Evolutionary conservation across 2,113 vertebrate genomes (phyloP).

Genomic region (Bettongia penicillata): DNA sequence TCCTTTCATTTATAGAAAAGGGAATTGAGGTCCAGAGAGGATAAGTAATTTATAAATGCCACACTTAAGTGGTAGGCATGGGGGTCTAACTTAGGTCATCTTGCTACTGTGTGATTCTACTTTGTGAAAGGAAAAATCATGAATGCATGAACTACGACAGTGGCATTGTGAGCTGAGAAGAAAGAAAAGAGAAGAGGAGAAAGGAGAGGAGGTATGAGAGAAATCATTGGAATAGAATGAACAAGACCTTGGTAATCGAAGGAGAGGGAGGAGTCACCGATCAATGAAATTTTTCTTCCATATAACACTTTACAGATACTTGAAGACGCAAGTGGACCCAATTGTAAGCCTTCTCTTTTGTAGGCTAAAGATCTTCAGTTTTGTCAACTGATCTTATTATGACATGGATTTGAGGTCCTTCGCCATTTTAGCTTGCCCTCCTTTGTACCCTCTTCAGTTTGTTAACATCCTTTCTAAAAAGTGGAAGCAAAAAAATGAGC

Average conservation of each 20-base stretch:
- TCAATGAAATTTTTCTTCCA: not conserved
- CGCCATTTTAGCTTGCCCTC: not conserved
- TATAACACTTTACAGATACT: not conserved
- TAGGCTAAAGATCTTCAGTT: not conserved
- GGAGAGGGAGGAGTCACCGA: not conserved
- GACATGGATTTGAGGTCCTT: not conserved
- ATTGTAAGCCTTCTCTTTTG: not conserved
- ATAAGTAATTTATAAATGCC: not conserved
- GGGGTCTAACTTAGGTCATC: not conserved
- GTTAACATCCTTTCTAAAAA: not conserved
- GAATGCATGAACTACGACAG: not conserved
- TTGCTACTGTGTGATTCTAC: not conserved
- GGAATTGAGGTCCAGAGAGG: not conserved
- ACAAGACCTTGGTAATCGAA: not conserved
- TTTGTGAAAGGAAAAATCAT: not conserved
- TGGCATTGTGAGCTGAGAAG: not conserved
- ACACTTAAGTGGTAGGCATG: not conserved
- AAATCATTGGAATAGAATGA: not conserved
- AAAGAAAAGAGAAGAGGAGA: not conserved
- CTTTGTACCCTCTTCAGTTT: not conserved
- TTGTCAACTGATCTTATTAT: not conserved
- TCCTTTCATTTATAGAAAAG: not conserved
- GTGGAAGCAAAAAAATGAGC: not conserved
- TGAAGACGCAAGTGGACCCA: not conserved
- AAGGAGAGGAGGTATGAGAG: not conserved